Evolutionary conservation across 2,888 invertebrate genomes (phyloP), one percentile per base, ranked within the genome.

Genomic region (Peribatodes rhomboidaria): DNA sequence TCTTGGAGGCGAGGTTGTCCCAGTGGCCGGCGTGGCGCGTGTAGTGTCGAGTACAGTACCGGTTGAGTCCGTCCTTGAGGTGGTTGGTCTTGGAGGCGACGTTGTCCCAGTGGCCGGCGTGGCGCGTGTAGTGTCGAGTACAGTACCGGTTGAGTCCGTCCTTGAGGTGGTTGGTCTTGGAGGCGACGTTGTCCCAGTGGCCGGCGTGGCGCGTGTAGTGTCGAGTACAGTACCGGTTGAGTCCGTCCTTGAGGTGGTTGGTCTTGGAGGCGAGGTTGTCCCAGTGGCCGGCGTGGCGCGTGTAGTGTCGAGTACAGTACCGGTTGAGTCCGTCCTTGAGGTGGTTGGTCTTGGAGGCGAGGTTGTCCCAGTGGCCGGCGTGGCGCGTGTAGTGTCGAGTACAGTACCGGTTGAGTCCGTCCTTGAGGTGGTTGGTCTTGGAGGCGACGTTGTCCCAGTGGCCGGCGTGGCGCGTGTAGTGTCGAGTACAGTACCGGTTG

Each of bases 241-340:
- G 94, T 2, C 99, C 99, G 84, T 99, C 99, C 87, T 98, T 98
- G 18, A 99, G 95, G 83, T 99, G 98, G 39, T 97, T 97, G 1
- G 98, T 98, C 80, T 96, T 94, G 39, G 97, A 96, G 42, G 97
- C 97, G 68, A 98, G 91, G 52, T 97, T 97, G 89, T 98, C 98
- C 98, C 99, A 99, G 86, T 99, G 98, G 6, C 99, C 99, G 22
- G 99, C 99, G 69, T 99, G 98, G 74, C 98, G n/a, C n/a, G n/a
- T n/a, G n/a, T n/a, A n/a, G n/a, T n/a, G n/a, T n/a, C n/a, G n/a
- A n/a, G n/a, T n/a, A n/a, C 31, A 41, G 41, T 42, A 89, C 90
- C 92, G 95, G 85, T 98, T 97, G 41, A 99, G 94, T 2, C 99
- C 99, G 84, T 99, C 99, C 87, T 98, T 98, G 18, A 99, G 95